Evolutionary conservation across 2,888 invertebrate species (phyloP).

Genomic region (Meiosimyza decipiens): DNA sequence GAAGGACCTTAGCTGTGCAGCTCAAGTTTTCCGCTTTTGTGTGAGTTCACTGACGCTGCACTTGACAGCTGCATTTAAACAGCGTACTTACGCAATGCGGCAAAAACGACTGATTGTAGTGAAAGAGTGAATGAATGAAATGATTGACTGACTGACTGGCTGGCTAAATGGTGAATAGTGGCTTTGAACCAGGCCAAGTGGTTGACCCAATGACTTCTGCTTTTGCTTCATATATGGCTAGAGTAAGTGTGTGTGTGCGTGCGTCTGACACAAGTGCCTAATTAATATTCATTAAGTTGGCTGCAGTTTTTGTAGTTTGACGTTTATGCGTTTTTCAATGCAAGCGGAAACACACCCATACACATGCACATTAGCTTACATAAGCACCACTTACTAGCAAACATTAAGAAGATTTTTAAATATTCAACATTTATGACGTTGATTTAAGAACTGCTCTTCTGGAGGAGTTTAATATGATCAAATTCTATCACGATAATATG

Average conservation of each 20-base stretch:
- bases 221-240: neutral
- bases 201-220: neutral
- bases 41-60: constrained; percentile 5
- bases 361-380: neutral
- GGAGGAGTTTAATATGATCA: too few species aligned
- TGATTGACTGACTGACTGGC: neutral
- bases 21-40: too few species aligned
- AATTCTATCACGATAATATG: too few species aligned
- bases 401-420: too few species aligned
- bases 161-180: neutral
- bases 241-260: neutral
- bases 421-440: too few species aligned
- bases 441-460: too few species aligned
- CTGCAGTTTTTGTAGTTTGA: constrained; percentile 26
- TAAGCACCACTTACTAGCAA: too few species aligned
- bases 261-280: constrained; percentile 29
- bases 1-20: too few species aligned
- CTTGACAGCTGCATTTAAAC: constrained; percentile 25
- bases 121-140: neutral
- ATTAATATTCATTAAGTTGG: constrained; percentile 39
- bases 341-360: neutral
- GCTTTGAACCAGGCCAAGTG: neutral
- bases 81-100: neutral
- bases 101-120: constrained; percentile 2
- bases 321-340: constrained; percentile 20